Base-by-base conservation (phyloP, 2,113 vertebrate species). In the Suricata suricatta region DNA sequence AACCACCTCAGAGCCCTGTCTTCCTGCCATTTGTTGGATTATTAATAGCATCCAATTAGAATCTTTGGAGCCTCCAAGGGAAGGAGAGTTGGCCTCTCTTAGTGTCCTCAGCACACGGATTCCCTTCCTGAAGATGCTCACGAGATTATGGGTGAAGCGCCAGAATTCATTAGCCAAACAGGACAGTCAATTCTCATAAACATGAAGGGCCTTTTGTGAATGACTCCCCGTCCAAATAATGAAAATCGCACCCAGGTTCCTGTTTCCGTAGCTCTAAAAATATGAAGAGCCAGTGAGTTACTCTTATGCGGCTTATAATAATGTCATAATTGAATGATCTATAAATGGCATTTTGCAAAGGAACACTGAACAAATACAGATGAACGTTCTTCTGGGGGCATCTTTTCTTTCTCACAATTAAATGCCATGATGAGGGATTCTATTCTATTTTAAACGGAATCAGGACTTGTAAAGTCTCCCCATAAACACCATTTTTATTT, bases 401-500 rank as follows among this genome's bases (percentile, higher is more conserved):
- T 98, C 98, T 98, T 98, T 99, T 98, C 98, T 99, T 98, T 98
- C 98, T 98, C 98, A 98, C 98, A 98, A 99, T 99, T 99, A 99
- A 98, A 99, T 98, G 98, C 98, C 98, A 98, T 99, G 99, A 99
- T 98, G 99, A 99, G 97, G 98, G 98, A 98, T 98, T 98, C 98
- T 98, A 98, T 98, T 98, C 98, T 98, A 98, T 99, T 98, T 98
- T 98, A 98, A 98, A 98, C 33, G 94, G 98, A 98, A 98, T 98
- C 98, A 98, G 98, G 98, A 99, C 98, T 98, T 99, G 98, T 97
- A 98, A 99, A 98, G 98, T 98, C 98, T 98, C 98, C 98, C 98
- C 98, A 99, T 98, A 99, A 99, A 98, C 98, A 98, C 96, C 98
- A 98, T 98, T 98, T 98, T 98, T 98, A 98, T 99, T 99, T 98